Conservation (phyloP, 2,888 invertebrate species). For the Apodemia duryi region DNA sequence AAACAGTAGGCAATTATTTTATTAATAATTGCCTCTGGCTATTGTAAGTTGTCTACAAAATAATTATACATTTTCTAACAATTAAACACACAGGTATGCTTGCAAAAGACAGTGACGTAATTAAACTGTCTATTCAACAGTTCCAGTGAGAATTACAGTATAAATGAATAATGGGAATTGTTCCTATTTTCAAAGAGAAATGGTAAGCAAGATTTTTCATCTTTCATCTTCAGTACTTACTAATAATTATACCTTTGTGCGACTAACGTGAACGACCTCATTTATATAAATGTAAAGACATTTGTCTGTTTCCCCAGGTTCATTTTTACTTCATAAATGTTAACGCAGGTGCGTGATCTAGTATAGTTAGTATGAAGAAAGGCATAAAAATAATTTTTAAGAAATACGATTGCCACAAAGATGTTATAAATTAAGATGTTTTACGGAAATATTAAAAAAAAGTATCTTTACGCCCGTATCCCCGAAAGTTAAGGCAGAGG, state of each 20-base stretch:
- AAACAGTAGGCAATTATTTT: too few relatives aligned
- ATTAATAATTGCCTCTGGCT: too few relatives aligned
- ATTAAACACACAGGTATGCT: not conserved
- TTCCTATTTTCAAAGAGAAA: conserved; percentile 1
- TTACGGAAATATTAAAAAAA: too few relatives aligned
- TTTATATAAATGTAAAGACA: not conserved
- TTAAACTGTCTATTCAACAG: not conserved
- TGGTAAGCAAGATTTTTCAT: not conserved
- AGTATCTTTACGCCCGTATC: too few relatives aligned
- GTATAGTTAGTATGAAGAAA: not conserved
- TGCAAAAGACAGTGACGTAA: not conserved
- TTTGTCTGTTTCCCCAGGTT: not conserved
- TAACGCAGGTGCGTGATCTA: not conserved
- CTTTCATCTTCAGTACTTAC: conserved; percentile 1
- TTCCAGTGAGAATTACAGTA: not conserved
- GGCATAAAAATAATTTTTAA: not conserved
- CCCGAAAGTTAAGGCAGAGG: too few relatives aligned
- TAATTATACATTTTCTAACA: too few relatives aligned
- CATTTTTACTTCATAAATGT: not conserved
- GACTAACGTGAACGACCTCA: not conserved
- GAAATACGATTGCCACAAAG: not conserved
- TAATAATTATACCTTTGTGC: conserved; percentile 2
- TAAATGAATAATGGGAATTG: not conserved
- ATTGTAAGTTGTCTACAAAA: too few relatives aligned
- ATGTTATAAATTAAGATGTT: too few relatives aligned